A percentile compares a stretch with the other conserved stretches of the same genome.
phyloP scores from a whole-genome alignment of 2,113 vertebrate species.

The Daphoenositta chrysoptera region DNA sequence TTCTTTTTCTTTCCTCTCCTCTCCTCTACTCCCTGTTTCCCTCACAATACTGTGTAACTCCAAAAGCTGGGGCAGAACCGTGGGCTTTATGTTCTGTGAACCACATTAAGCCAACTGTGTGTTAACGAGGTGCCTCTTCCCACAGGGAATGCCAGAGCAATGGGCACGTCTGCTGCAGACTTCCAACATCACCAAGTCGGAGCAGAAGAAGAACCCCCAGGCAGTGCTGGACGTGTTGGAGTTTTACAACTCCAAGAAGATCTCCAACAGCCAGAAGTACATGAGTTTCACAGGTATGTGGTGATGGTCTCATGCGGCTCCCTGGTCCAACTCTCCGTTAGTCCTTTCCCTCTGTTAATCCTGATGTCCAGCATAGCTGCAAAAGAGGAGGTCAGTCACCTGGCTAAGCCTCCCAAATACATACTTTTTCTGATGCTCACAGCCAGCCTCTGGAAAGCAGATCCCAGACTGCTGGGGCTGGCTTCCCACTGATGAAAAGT shows the following conservation, averaged over 20 bases:
- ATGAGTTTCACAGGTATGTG: slow-evolving; percentile 92
- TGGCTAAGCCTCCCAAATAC: not conserved
- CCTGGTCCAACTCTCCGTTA: accelerated
- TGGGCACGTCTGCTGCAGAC: slow-evolving; percentile 95
- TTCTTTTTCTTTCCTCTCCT: not conserved
- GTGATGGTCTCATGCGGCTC: accelerated
- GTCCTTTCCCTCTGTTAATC: not conserved
- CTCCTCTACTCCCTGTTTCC: not conserved
- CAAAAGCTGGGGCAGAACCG: not conserved
- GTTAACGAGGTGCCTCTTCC: not conserved
- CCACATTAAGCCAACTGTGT: accelerated
- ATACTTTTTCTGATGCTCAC: not conserved
- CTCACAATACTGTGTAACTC: not conserved
- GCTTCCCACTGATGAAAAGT: not conserved
- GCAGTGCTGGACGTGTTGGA: slow-evolving; percentile 92
- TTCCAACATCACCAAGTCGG: slow-evolving; percentile 94
- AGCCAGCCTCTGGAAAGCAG: not conserved
- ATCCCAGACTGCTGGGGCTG: not conserved
- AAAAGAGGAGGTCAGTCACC: not conserved
- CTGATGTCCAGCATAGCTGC: not conserved
- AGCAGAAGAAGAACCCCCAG: slow-evolving; percentile 98
- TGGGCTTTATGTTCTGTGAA: not conserved
- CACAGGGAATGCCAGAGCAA: slow-evolving; percentile 94
- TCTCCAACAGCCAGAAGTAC: slow-evolving; percentile 94
- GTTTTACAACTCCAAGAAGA: slow-evolving; percentile 97